Percentiles rank a stretch among this genome's conserved stretches.
Conservation (phyloP, 2,888 invertebrate species). For the Conus canariensis region DNA sequence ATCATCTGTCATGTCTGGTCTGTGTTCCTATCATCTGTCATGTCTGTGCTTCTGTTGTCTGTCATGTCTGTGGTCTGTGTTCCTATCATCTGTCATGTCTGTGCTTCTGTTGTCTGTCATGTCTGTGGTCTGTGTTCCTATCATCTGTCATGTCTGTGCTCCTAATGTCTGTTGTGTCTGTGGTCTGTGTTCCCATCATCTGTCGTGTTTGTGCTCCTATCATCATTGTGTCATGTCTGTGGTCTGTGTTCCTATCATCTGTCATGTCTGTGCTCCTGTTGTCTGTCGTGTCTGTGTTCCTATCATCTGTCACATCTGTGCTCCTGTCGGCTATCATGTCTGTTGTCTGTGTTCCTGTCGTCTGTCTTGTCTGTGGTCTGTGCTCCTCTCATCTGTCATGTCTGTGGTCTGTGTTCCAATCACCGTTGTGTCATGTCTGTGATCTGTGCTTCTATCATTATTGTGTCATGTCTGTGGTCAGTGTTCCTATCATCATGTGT, state of each 20-base stretch:
- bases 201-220: neutral
- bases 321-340: neutral
- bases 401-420: constrained; percentile 18
- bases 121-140: neutral
- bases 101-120: neutral
- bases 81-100: neutral
- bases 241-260: neutral
- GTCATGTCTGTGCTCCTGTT: neutral
- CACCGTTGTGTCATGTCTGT: neutral
- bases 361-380: neutral
- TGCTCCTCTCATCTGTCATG: neutral
- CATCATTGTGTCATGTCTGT: neutral
- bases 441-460: neutral
- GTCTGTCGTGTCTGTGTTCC: constrained; percentile 35
- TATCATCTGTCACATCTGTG: neutral
- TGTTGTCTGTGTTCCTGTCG: constrained; percentile 17
- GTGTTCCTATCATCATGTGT: neutral
- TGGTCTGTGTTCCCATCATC: neutral
- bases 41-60: neutral
- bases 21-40: neutral
- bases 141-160: constrained; percentile 7
- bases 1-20: neutral
- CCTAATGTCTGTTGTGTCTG: too few species aligned
- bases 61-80: neutral
- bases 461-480: constrained; percentile 14